Evolutionary conservation across 2,113 vertebrate genomes (phyloP).

Genomic region (Monopterus albus): DNA sequence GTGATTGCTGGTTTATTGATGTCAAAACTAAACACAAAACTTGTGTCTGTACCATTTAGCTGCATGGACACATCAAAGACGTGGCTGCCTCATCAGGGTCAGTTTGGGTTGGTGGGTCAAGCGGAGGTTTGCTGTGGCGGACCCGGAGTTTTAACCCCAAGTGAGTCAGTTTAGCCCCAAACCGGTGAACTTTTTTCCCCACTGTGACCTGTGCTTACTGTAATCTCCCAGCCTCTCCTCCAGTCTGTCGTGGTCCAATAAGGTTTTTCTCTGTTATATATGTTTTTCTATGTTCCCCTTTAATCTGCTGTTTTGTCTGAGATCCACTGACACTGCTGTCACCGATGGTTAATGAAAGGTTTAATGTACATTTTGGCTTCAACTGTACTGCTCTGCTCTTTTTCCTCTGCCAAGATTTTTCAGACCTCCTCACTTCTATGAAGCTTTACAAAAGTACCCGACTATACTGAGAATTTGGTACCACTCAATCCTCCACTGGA

Average conservation of each 20-base stretch:
- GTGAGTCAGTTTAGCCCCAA: conserved; percentile 66
- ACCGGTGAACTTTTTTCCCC: conserved; percentile 23
- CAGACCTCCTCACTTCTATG: conserved; percentile 13
- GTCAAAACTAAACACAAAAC: conserved; percentile 25
- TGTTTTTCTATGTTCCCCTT: conserved; percentile 58
- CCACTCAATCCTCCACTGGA: conserved; percentile 27
- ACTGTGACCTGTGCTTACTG: conserved; percentile 50
- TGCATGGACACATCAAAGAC: conserved; percentile 80
- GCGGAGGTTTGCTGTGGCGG: conserved; percentile 78
- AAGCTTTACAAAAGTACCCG: conserved; percentile 33
- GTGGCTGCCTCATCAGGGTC: conserved; percentile 80
- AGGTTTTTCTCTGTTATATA: conserved; percentile 54
- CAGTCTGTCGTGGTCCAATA: conserved; percentile 54
- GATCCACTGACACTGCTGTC: conserved; percentile 4
- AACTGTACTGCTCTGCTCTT: conserved; percentile 9
- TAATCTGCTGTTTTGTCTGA: conserved; percentile 12
- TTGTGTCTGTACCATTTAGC: conserved; percentile 73
- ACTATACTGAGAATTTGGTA: conserved; percentile 10
- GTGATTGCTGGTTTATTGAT: conserved; percentile 13
- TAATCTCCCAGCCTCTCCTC: conserved; percentile 22
- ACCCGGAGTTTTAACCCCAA: conserved; percentile 80
- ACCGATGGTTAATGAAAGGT: conserved; percentile 25
- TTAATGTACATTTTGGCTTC: conserved; percentile 15
- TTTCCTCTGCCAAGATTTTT: neutral
- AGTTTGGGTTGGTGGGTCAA: conserved; percentile 81